A percentile compares a stretch with the other conserved stretches of the same genome.
Evolutionary conservation across 2,113 vertebrate species (phyloP).

Genomic region (Nyctibius bracteatus): DNA sequence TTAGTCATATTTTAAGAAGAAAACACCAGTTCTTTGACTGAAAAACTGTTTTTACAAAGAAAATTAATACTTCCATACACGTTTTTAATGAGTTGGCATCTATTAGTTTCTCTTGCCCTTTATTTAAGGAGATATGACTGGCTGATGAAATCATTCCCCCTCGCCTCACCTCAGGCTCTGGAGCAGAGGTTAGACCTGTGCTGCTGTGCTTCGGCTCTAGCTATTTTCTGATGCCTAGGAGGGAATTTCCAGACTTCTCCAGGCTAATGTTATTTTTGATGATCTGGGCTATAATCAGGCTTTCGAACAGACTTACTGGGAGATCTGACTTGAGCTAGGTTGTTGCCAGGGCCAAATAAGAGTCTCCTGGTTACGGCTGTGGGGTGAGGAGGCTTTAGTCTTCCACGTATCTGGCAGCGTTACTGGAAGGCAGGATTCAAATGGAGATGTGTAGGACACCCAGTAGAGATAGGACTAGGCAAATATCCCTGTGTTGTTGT

Average conservation of each 20-base stretch:
- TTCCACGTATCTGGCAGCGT: neutral
- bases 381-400: neutral
- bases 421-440: neutral
- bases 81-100: neutral
- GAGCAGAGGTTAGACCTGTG: neutral
- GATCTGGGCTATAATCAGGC: neutral
- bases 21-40: neutral
- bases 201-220: neutral
- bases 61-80: neutral
- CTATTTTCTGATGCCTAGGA: neutral
- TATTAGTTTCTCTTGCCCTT: neutral
- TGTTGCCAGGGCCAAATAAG: neutral
- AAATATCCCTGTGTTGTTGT: neutral
- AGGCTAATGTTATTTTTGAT: neutral
- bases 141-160: neutral
- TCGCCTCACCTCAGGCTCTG: neutral
- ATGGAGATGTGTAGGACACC: neutral
- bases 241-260: neutral
- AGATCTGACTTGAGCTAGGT: neutral
- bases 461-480: fast-evolving
- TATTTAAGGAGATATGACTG: neutral
- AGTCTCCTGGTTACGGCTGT: neutral
- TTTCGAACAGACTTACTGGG: neutral
- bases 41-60: neutral
- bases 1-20: neutral